Percentiles rank a stretch among this genome's conserved stretches.
Evolutionary conservation across 2,113 vertebrate species (phyloP).

Genomic region (Hippocampus abdominalis): DNA sequence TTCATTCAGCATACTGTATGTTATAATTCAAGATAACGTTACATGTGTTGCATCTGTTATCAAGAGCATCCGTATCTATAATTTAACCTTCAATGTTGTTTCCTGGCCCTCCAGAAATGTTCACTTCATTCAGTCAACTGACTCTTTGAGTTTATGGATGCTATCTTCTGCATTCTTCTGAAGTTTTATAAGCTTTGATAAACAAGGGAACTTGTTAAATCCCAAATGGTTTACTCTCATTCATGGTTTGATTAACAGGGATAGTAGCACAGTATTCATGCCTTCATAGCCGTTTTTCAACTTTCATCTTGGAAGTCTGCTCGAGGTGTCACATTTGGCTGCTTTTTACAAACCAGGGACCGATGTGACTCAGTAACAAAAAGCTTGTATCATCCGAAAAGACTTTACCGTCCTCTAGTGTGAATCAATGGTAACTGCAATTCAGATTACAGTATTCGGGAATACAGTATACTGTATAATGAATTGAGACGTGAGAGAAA

Average conservation of each 20-base stretch:
- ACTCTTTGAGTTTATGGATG: neutral
- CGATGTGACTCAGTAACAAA: neutral
- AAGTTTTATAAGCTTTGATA: neutral
- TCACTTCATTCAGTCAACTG: neutral
- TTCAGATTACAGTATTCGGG: neutral
- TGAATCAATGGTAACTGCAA: slow-evolving; percentile 25
- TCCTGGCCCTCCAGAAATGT: neutral
- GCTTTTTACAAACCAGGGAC: slow-evolving; percentile 43
- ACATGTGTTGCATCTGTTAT: too few relatives aligned
- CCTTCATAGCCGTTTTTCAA: neutral
- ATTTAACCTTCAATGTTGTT: neutral
- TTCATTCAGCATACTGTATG: too few relatives aligned
- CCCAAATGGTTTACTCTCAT: neutral
- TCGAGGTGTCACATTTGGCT: slow-evolving; percentile 23
- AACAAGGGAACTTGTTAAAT: neutral
- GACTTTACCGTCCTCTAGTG: slow-evolving; percentile 64
- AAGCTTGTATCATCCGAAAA: slow-evolving; percentile 10
- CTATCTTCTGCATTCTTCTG: neutral
- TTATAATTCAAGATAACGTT: too few relatives aligned
- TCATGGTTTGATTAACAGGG: neutral
- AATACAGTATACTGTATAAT: neutral
- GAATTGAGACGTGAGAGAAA: neutral
- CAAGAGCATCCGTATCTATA: neutral
- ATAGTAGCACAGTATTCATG: neutral
- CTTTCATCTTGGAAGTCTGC: neutral